Base-by-base conservation (phyloP, 1,140 invertebrate genomes). In the Cherax quadricarinatus region DNA sequence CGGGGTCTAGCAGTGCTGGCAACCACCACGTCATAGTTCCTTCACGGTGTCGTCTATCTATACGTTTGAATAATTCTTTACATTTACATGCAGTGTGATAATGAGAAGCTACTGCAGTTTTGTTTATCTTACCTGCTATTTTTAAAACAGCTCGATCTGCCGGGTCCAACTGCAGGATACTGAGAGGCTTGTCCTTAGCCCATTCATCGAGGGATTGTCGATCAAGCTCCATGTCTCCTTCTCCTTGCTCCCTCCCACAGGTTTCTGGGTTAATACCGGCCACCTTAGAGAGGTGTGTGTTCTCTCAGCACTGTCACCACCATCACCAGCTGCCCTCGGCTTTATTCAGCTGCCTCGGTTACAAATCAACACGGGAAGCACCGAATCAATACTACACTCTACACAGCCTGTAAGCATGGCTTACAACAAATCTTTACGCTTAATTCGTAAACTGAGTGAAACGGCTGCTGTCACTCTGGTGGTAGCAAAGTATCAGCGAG, bases 151-250 rank as follows among this genome's bases (percentile, higher is more conserved):
- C 98, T 95, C 98, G 96, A 96, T 99, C 98, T 94, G 98, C 98
- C 94, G 97, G 97, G 96, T 99, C 98, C 94, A 99, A 96, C 95
- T 99, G 98, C 80, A 99, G 96, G 95, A 99, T 98, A 95, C 98
- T 98, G 94, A 99, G 96, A 93, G 98, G 98, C 95, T 99, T 98
- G 95, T 98, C 98, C 96, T 98, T 98, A 94, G 98, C 97, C 98
- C 98, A 99, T 96, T 98, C 98, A 96, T 98, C 98, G 95, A 99
- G 96, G 95, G 97, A 98, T 94, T 97, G 97, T 41, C 94, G 93
- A 84, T 94, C 94, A 70, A 94, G 89, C 89, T 94, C 94, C 94
- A 94, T 94, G 66, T 53, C 91, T 84, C 48, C 82, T 51, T 83
- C 88, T 85, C 81, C 82, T 90, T 84, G 30, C 78, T 87, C 90